Percentiles rank a stretch among this genome's conserved stretches.
These are phyloP conservation scores for Oscheius onirici DNA, from an alignment of 2,888 invertebrate species.

Conservation along the genomic window DNA sequence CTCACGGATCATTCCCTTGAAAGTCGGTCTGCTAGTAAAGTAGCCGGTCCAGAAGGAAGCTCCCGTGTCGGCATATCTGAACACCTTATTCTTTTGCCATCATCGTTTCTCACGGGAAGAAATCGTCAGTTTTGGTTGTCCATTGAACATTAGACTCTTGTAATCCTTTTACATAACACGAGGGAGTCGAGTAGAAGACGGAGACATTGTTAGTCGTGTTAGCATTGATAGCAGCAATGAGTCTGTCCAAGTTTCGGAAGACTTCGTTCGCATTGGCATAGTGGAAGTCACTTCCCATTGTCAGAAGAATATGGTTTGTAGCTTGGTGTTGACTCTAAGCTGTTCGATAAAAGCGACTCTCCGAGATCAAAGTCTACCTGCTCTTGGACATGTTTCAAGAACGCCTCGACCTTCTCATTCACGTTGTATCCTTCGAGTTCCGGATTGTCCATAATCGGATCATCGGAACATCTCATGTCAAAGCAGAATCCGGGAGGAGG, in stretches of 20 bases:
- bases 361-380: conserved; percentile 38
- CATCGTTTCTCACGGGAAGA: conserved; percentile 82
- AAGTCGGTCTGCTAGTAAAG: conserved; percentile 74
- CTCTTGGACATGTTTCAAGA: conserved; percentile 61
- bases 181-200: conserved; percentile 77
- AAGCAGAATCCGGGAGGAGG: conserved; percentile 92
- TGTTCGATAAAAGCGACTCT: background rate
- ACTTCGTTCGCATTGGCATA: conserved; percentile 83
- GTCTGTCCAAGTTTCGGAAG: conserved; percentile 85
- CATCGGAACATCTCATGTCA: conserved; percentile 81
- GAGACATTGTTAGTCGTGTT: conserved; percentile 77
- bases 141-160: conserved; percentile 72
- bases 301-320: conserved; percentile 82
- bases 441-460: conserved; percentile 71
- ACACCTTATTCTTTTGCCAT: background rate
- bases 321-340: conserved; percentile 77
- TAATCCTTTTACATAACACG: conserved; percentile 74
- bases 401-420: conserved; percentile 55
- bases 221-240: conserved; percentile 81
- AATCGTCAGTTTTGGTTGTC: conserved; percentile 84
- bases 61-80: conserved; percentile 79
- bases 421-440: conserved; percentile 55
- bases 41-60: conserved; percentile 92
- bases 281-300: conserved; percentile 92
- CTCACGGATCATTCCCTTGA: conserved; percentile 73